phyloP scores from a whole-genome alignment of 2,113 vertebrate species.

The Promerops cafer region DNA sequence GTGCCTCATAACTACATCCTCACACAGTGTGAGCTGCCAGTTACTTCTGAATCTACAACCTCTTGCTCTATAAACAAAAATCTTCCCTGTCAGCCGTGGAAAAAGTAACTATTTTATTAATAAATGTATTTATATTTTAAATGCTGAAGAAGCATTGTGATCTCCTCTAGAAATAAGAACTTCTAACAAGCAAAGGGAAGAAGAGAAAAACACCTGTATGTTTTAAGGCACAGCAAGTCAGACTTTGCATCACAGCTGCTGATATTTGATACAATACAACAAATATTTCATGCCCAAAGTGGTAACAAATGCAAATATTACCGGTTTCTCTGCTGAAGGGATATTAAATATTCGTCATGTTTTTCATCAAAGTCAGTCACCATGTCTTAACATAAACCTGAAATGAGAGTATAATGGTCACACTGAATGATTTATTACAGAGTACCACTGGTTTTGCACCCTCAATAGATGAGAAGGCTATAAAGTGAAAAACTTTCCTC shows the following conservation, averaged over 20 bases:
- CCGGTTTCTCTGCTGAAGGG: conserved; percentile 93
- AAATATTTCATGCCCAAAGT: neutral
- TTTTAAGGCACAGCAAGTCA: neutral
- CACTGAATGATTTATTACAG: neutral
- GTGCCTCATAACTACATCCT: neutral
- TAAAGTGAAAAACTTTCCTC: neutral
- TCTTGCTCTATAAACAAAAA: neutral
- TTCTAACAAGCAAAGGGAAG: neutral
- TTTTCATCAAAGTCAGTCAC: conserved; percentile 84
- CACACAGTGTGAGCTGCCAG: neutral
- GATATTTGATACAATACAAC: neutral
- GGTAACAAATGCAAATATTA: conserved; percentile 48
- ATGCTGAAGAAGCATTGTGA: neutral
- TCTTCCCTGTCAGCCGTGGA: neutral
- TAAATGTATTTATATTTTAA: neutral
- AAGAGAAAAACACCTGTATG: neutral
- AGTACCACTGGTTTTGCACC: neutral
- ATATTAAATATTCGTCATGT: conserved; percentile 92
- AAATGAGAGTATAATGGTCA: conserved; percentile 50
- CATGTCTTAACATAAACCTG: conserved; percentile 70
- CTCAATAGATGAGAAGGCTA: neutral
- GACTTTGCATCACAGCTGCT: neutral
- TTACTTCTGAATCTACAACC: neutral
- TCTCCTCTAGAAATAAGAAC: neutral
- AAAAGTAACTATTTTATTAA: neutral